These are phyloP conservation scores for Zoanthus sociatus DNA, from an alignment of 92 coral and sea anemone species.

Conservation along the genomic window DNA sequence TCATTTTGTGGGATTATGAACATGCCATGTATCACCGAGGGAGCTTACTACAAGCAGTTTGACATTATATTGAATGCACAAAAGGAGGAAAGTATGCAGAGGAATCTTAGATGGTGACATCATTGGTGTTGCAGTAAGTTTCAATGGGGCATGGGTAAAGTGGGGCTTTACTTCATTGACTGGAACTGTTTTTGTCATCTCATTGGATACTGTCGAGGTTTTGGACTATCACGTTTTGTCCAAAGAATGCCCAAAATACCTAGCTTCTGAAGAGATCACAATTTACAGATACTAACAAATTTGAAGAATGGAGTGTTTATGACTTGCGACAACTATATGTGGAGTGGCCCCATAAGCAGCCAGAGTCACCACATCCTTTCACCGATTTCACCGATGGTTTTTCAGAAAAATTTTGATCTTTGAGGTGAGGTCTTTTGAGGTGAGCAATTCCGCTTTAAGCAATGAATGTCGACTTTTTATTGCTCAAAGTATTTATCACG, in stretches of 20 bases:
- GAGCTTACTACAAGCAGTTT: slow-evolving; percentile 30
- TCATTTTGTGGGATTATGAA: slow-evolving; percentile 7
- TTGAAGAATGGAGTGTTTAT: slow-evolving; percentile 30
- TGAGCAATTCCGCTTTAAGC: too few relatives aligned
- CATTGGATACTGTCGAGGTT: slow-evolving; percentile 64
- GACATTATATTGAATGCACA: slow-evolving; percentile 32
- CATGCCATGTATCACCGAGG: neutral
- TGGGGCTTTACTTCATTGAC: slow-evolving; percentile 47
- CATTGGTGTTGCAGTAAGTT: neutral
- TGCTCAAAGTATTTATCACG: too few relatives aligned
- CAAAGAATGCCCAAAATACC: slow-evolving; percentile 46
- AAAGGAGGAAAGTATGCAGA: slow-evolving; percentile 20
- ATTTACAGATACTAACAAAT: neutral
- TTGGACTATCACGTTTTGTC: slow-evolving; percentile 58
- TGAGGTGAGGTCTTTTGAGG: too few relatives aligned
- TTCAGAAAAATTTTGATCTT: too few relatives aligned
- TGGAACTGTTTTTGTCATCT: slow-evolving; percentile 62
- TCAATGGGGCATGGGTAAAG: neutral
- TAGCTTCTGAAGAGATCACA: slow-evolving; percentile 33
- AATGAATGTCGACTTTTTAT: too few relatives aligned
- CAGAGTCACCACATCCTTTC: too few relatives aligned
- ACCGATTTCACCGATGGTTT: too few relatives aligned
- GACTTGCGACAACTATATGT: too few relatives aligned
- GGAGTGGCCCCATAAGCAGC: too few relatives aligned
- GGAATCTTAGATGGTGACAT: neutral